Evolutionary conservation across 2,888 invertebrate genomes (phyloP).

Genomic region (Tubulanus polymorphus): DNA sequence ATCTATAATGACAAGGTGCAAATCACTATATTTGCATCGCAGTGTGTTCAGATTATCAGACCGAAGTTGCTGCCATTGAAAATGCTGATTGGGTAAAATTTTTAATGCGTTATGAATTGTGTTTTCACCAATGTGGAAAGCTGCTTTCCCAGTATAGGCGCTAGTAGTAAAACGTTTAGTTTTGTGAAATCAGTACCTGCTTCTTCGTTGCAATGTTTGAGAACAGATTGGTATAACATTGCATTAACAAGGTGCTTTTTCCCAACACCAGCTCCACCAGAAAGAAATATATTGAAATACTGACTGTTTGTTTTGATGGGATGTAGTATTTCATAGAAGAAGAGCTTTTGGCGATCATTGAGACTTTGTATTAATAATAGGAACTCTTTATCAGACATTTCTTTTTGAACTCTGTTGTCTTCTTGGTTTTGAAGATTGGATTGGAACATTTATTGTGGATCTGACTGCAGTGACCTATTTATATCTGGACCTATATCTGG

Average conservation of each 20-base stretch:
- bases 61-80: neutral
- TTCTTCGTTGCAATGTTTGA: conserved; percentile 1
- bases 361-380: neutral
- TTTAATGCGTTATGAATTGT: conserved; percentile 4
- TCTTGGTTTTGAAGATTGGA: neutral
- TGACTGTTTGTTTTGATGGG: neutral
- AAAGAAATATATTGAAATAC: neutral
- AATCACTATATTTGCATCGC: neutral
- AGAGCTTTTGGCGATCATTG: neutral
- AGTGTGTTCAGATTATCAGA: neutral
- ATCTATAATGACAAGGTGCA: conserved; percentile 1
- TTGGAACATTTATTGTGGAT: neutral
- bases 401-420: neutral
- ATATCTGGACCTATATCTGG: no score
- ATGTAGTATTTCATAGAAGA: neutral
- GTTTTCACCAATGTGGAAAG: neutral
- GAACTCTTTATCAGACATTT: neutral
- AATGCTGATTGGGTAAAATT: neutral
- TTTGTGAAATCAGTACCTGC: neutral
- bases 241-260: conserved; percentile 2
- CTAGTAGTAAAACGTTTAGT: neutral
- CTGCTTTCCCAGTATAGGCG: conserved; percentile 8
- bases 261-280: conserved; percentile 6
- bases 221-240: neutral
- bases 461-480: no score